These are phyloP conservation scores for Xiphydria camelus DNA, from an alignment of 2,888 invertebrate genomes.

Conservation along the genomic window DNA sequence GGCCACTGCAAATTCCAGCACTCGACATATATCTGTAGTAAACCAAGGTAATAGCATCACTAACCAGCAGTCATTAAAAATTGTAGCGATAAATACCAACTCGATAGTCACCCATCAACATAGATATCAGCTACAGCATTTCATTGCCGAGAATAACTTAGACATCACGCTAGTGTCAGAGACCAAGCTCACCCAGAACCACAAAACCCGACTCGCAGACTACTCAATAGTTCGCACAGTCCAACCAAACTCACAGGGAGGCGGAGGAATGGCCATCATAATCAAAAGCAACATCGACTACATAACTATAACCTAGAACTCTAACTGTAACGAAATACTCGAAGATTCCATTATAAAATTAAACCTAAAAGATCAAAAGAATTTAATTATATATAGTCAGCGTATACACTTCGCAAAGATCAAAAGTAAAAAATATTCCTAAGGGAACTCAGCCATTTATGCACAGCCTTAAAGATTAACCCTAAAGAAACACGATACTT, in stretches of 20 bases:
- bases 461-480: background rate
- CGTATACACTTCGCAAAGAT: slow-evolving; percentile 8
- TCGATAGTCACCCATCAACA: slow-evolving; percentile 11
- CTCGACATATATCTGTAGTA: no score
- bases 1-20: no score
- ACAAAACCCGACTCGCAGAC: slow-evolving; percentile 7
- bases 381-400: slow-evolving; percentile 12
- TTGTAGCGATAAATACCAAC: slow-evolving; percentile 10
- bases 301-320: slow-evolving; percentile 3
- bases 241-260: slow-evolving; percentile 11
- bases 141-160: no score
- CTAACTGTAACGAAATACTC: background rate
- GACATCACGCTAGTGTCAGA: slow-evolving; percentile 2
- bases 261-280: slow-evolving; percentile 20
- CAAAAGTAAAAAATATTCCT: background rate
- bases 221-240: slow-evolving; percentile 16
- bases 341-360: slow-evolving; percentile 15
- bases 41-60: background rate
- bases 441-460: background rate
- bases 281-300: slow-evolving; percentile 12
- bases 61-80: background rate
- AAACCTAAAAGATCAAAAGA: background rate
- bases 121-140: slow-evolving; percentile 6
- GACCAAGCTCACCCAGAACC: slow-evolving; percentile 1
- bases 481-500: background rate